A percentile compares a stretch with the other conserved stretches of the same genome.
Evolutionary conservation across 2,113 vertebrate species (phyloP).

Genomic region (Clarias gariepinus): DNA sequence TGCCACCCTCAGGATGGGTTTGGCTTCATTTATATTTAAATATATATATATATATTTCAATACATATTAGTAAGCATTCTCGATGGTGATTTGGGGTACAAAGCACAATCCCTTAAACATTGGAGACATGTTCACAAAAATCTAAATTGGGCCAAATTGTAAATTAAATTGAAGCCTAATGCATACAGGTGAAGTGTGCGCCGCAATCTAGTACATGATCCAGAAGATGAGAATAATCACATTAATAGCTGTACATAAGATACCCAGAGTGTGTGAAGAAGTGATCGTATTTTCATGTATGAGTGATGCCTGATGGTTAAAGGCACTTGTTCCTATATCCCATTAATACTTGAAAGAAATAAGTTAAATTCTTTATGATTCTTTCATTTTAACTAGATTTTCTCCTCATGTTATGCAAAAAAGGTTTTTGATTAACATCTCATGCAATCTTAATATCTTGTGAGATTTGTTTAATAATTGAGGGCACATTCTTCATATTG

Average conservation of each 20-base stretch:
- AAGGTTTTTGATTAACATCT: conserved; percentile 11
- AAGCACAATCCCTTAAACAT: neutral
- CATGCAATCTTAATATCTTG: conserved; percentile 10
- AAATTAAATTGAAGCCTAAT: neutral
- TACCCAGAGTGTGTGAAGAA: conserved; percentile 7
- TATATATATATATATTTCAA: neutral
- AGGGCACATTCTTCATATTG: neutral
- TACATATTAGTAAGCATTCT: neutral
- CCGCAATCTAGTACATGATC: conserved; percentile 14
- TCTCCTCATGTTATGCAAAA: neutral
- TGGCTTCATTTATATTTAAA: neutral
- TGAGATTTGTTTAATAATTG: conserved; percentile 18
- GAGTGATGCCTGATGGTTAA: neutral
- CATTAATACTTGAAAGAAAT: neutral
- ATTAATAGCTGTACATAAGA: conserved; percentile 20
- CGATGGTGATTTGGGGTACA: neutral
- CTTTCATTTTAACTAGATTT: neutral
- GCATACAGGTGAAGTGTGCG: neutral
- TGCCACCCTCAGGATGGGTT: conserved; percentile 27
- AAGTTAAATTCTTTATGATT: neutral
- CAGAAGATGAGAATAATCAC: conserved; percentile 26
- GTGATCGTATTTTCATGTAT: conserved; percentile 11
- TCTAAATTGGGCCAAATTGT: neutral
- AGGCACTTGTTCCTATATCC: neutral
- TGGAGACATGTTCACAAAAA: conserved; percentile 21